Evolutionary conservation across 2,113 vertebrate species (phyloP).

Genomic region (Mormyrus lacerda): DNA sequence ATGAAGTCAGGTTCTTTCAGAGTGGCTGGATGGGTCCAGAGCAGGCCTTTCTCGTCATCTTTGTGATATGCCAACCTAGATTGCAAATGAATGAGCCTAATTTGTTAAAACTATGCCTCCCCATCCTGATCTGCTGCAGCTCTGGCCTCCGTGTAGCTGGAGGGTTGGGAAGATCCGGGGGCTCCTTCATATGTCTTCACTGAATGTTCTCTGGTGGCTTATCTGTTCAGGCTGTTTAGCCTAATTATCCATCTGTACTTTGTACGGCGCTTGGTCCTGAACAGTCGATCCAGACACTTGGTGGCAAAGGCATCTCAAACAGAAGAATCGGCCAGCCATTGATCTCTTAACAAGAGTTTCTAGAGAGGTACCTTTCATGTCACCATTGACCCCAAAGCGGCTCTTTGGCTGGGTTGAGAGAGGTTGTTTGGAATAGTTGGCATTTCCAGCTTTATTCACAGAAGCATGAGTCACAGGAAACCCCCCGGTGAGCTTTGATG

Average conservation of each 20-base stretch:
- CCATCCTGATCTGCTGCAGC: not conserved
- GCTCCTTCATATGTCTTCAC: constrained; percentile 14
- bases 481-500: not conserved
- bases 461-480: not conserved
- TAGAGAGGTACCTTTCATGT: not conserved
- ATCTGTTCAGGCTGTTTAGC: constrained; percentile 53
- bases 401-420: not conserved
- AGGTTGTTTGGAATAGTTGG: not conserved
- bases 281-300: not conserved
- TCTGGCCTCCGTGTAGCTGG: not conserved
- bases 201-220: constrained; percentile 52
- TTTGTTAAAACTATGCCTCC: not conserved
- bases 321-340: not conserved
- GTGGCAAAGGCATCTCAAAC: not conserved
- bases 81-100: not conserved
- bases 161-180: not conserved
- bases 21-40: not conserved
- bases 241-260: constrained; percentile 61
- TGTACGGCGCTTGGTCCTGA: constrained; percentile 31
- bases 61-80: not conserved
- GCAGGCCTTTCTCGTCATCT: not conserved
- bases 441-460: not conserved
- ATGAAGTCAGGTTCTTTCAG: not conserved
- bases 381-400: not conserved
- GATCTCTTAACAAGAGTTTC: not conserved